Base-by-base conservation (phyloP, 2,888 invertebrate species). In the Venustoraphidia nigricollis region DNA sequence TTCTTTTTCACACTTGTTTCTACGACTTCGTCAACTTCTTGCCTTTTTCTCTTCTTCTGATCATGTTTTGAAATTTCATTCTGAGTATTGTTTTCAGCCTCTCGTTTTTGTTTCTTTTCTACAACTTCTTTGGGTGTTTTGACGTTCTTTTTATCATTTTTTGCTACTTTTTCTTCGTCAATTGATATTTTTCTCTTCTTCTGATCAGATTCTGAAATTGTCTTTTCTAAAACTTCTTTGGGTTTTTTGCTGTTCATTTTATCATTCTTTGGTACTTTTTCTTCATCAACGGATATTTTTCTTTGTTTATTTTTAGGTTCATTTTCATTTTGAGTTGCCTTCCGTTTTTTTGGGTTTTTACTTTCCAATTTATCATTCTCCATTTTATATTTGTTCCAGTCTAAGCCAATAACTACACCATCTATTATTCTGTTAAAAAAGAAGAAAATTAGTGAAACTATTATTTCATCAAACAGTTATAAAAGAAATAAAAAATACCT, bases 1-100 rank as follows among this genome's bases (percentile, higher is more conserved):
- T 57, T 46, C 53, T 56, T n/a, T 44, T 51, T 46, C 46, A 49
- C n/a, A 35, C 46, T n/a, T 41, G 63, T 4, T 64, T 63, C 8
- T 61, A 55, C 2, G 64, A 56, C 50, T 61, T 60, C 55, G 42
- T 53, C 27, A 43, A 49, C 45, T 50, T 45, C 34, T 10, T 48
- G 27, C 6, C 3, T 27, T 27, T 27, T 27, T 6, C 27, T 27
- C 27, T 27, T 27, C 27, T 27, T 27, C 6, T 27, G 27, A 27
- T 27, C 27, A 27, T 3, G 6, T 27, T 27, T 27, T 27, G 27
- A 27, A 27, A 27, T 27, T 37, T 42, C 35, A 11, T 40, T 37
- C n/a, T 36, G 13, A 34, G 14, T 41, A 43, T 36, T 40, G 34
- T 35, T 40, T 34, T 48, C 45, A 46, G 17, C 46, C 47, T 47